A percentile compares a stretch with the other conserved stretches of the same genome.
Conservation (phyloP, 2,888 invertebrate genomes). For the Diogma glabrata region DNA sequence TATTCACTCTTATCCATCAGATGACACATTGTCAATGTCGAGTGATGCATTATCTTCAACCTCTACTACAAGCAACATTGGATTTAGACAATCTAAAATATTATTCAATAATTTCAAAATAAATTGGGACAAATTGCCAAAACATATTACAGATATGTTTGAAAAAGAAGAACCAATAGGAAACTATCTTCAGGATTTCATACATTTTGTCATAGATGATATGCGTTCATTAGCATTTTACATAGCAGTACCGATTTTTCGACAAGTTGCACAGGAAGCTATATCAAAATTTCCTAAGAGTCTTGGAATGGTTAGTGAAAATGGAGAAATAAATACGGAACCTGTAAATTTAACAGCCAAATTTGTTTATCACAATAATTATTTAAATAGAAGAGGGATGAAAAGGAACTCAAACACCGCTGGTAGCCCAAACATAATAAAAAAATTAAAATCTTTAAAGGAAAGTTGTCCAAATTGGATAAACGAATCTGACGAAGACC, state of each 20-base stretch:
- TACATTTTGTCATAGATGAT: slow-evolving; percentile 7
- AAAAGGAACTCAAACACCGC: neutral
- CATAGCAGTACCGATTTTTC: slow-evolving; percentile 1
- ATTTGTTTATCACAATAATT: slow-evolving; percentile 1
- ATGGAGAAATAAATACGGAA: neutral
- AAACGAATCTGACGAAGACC: neutral
- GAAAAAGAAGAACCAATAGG: neutral
- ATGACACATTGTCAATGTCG: slow-evolving; percentile 1
- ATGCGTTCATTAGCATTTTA: slow-evolving; percentile 8
- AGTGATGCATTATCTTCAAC: neutral
- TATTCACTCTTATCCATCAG: no score
- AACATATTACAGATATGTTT: neutral
- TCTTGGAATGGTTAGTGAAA: neutral
- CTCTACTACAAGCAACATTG: neutral
- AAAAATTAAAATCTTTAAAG: neutral
- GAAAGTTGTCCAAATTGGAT: slow-evolving; percentile 10
- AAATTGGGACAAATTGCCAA: slow-evolving; percentile 1
- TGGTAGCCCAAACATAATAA: neutral
- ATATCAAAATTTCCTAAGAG: slow-evolving; percentile 4
- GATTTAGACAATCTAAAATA: neutral
- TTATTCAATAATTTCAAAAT: slow-evolving; percentile 3
- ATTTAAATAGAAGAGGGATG: neutral
- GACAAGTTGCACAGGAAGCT: slow-evolving; percentile 2
- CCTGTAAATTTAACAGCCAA: slow-evolving; percentile 1
- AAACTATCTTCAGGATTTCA: neutral